Conservation (phyloP, 2,113 vertebrate genomes). For the Pachypanchax playfairii region DNA sequence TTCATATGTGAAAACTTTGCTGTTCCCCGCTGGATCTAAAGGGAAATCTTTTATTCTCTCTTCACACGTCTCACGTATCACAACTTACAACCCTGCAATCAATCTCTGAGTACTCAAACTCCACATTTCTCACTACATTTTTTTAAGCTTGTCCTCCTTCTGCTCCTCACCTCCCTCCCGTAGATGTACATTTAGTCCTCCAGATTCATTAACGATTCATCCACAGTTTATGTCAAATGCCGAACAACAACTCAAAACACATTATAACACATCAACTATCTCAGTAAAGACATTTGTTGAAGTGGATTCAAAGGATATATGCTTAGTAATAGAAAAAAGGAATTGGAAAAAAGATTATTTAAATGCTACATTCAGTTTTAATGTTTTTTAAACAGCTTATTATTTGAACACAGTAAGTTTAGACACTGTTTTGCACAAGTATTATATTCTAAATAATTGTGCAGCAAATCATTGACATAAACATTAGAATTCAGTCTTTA, state of each 20-base stretch:
- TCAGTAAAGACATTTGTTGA: conserved; percentile 11
- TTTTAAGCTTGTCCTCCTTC: conserved; percentile 2
- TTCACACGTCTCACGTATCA: conserved; percentile 4
- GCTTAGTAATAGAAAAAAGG: not conserved
- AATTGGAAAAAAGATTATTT: not conserved
- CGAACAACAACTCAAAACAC: conserved; percentile 23
- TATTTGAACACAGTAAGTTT: not conserved
- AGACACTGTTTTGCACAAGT: not conserved
- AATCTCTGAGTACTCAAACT: conserved; percentile 16
- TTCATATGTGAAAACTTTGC: conserved; percentile 2
- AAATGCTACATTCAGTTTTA: not conserved
- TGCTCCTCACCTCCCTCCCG: conserved; percentile 23
- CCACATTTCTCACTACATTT: conserved; percentile 6
- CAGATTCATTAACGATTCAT: conserved; percentile 70
- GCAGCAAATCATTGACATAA: too few species aligned
- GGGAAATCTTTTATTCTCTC: not conserved
- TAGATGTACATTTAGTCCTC: conserved; percentile 33
- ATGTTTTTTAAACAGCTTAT: not conserved
- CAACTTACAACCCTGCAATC: conserved; percentile 6
- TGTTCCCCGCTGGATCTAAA: conserved; percentile 1
- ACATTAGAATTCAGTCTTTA: too few species aligned
- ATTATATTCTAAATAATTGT: not conserved
- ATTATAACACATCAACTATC: conserved; percentile 4
- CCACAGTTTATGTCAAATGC: conserved; percentile 39
- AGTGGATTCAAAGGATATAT: not conserved